Base-by-base conservation (phyloP, 2,888 invertebrate genomes). In the Arrhopalites spinosus region DNA sequence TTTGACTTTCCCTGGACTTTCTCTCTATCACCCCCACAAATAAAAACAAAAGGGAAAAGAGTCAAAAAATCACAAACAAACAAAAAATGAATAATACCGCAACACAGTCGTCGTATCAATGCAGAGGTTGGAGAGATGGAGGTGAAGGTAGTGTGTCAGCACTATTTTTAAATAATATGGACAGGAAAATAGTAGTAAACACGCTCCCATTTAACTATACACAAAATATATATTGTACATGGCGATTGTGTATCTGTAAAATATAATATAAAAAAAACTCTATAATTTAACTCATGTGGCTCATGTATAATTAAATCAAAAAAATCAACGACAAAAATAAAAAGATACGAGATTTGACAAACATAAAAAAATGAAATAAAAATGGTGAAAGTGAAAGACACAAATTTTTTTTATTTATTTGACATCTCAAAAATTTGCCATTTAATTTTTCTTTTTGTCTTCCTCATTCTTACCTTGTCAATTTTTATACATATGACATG, bases 131-230 rank as follows among this genome's bases (percentile, higher is more conserved):
- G 47, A 47, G 47, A 47, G 15, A 47, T 47, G 15, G 15, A 47
- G 47, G 11, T 20, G 56, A 5, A 3, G 3, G 7, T n/a, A 15
- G 56, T 56, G 23, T 56, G 56, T 56, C n/a, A n/a, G 56, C 23
- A 56, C 56, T 56, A 56, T 56, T n/a, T 56, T 20, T 56, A 56
- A 56, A 23, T 23, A 56, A 23, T 5, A 56, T 56, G 3, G n/a
- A 56, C 56, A 56, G n/a, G 56, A 20, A 56, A 56, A 56, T 20
- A 56, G 56, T 56, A 56, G 56, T 20, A 56, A 56, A 56, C 56
- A 56, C n/a, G n/a, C 56, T 56, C n/a, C 11, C 11, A 47, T 13
- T 47, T 47, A 47, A 47, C 11, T 15, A 47, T 11, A 47, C 11
- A 47, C 47, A 47, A 47, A n/a, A n/a, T n/a, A n/a, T n/a, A n/a